Evolutionary conservation across 2,797 vertebrate genomes (phyloP).

Genomic region (Rhabdomys pumilio): DNA sequence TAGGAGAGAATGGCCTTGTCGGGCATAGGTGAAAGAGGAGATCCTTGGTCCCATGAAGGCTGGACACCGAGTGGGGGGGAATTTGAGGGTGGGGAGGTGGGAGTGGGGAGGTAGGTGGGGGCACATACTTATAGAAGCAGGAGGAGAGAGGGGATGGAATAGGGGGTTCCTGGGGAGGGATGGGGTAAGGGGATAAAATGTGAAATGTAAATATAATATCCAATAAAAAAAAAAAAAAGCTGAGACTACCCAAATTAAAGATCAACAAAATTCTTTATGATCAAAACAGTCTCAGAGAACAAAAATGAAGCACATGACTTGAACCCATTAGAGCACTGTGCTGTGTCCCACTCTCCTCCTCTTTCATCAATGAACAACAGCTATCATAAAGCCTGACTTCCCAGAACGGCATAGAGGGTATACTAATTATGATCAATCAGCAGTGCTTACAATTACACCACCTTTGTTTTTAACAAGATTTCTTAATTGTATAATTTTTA

Average conservation of each 20-base stretch:
- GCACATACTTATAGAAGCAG: too few species aligned
- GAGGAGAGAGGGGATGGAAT: too few species aligned
- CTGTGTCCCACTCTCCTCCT: neutral
- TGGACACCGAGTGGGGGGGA: too few species aligned
- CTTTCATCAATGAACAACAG: neutral
- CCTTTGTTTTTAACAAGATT: neutral
- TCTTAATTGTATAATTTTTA: slow-evolving; percentile 66
- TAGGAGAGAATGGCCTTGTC: too few species aligned
- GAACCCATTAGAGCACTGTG: neutral
- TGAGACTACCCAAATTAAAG: slow-evolving; percentile 54
- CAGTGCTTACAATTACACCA: slow-evolving; percentile 6
- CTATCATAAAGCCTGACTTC: slow-evolving; percentile 19
- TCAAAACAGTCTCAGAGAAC: neutral
- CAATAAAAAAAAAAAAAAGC: neutral
- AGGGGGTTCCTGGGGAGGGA: too few species aligned
- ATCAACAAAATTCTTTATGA: neutral
- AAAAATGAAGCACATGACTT: slow-evolving; percentile 12
- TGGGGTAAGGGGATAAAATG: too few species aligned
- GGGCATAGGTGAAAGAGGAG: too few species aligned
- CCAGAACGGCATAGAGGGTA: neutral
- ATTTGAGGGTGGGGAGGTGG: too few species aligned
- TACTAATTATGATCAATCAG: slow-evolving; percentile 13
- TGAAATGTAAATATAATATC: too few species aligned
- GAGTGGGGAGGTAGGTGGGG: too few species aligned
- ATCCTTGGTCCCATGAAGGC: too few species aligned